Base-by-base conservation (phyloP, 2,888 invertebrate species). In the Ophion ellenae region DNA sequence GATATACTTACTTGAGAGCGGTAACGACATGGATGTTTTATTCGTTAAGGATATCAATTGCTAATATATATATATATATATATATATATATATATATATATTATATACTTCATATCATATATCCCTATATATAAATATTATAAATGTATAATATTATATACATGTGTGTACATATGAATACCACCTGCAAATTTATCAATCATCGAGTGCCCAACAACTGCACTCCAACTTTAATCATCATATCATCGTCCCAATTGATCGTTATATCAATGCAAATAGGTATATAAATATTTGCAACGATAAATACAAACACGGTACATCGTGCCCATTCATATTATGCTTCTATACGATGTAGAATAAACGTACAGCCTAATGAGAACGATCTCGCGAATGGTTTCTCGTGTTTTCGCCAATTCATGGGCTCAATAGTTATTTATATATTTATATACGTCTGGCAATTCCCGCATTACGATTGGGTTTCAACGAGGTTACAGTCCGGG, bases 121-220 rank as follows among this genome's bases (percentile, higher is more conserved):
- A n/a, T 17, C 20, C 17, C 5, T 61, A 20, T 32, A 32, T 24
- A 24, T 24, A 2, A 32, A 32, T 32, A 32, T 32, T 4, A 32
- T 32, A 32, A 32, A 32, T 53, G 64, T 36, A 53, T 32, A 32
- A 32, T 32, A 4, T 32, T 32, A 32, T 32, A 32, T 32, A 32
- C 32, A 32, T 32, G 0, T 59, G 77, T 32, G 32, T 64, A 53
- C 53, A n/a, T n/a, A 57, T 57, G n/a, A 57, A 53, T 40, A 66
- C 69, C 69, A 69, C 76, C 75, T 63, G 73, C 67, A 69, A 79
- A 64, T 81, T 86, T 83, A 86, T 86, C 83, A 83, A 86, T 83
- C 83, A 86, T 85, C 71, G 79, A 79, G 80, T 69, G 45, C 63
- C 63, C 85, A 80, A 76, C 77, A 71, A 80, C 83, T 85, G 77